Evolutionary conservation across 2,113 vertebrate genomes (phyloP).

Genomic region (Sapajus apella): DNA sequence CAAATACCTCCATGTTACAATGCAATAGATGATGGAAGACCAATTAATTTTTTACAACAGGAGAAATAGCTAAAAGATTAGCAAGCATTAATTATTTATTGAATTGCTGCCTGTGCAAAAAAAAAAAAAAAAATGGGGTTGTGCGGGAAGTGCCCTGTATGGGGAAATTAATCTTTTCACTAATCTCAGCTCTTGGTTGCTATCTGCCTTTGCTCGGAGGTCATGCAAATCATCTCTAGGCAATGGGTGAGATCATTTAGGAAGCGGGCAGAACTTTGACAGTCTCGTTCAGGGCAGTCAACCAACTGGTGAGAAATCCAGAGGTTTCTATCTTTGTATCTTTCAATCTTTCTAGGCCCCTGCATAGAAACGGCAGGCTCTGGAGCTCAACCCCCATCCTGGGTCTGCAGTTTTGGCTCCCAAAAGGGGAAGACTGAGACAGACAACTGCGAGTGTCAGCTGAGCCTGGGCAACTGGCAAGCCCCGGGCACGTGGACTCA

Average conservation of each 20-base stretch:
- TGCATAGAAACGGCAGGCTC: neutral
- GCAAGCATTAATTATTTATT: slow-evolving; percentile 88
- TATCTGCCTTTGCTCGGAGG: slow-evolving; percentile 60
- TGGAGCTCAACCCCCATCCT: neutral
- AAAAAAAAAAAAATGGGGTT: neutral
- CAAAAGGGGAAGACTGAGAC: neutral
- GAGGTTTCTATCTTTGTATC: neutral
- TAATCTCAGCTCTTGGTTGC: slow-evolving; percentile 67
- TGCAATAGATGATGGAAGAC: slow-evolving; percentile 84
- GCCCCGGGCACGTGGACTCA: neutral
- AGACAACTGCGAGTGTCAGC: neutral
- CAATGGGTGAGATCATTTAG: slow-evolving; percentile 47
- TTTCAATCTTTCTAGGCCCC: neutral
- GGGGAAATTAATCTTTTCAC: slow-evolving; percentile 64
- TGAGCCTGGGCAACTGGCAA: neutral
- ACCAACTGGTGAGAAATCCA: neutral
- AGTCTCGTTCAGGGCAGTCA: neutral
- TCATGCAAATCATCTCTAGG: slow-evolving; percentile 71
- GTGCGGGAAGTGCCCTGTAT: slow-evolving; percentile 43
- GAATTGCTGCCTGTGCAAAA: slow-evolving; percentile 80
- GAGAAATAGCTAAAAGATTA: slow-evolving; percentile 85
- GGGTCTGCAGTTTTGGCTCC: neutral
- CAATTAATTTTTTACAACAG: slow-evolving; percentile 86
- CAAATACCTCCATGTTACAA: slow-evolving; percentile 81
- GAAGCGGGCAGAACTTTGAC: slow-evolving; percentile 28